Conservation (phyloP, 2,888 invertebrate species). For the Trichogramma evanescens region DNA sequence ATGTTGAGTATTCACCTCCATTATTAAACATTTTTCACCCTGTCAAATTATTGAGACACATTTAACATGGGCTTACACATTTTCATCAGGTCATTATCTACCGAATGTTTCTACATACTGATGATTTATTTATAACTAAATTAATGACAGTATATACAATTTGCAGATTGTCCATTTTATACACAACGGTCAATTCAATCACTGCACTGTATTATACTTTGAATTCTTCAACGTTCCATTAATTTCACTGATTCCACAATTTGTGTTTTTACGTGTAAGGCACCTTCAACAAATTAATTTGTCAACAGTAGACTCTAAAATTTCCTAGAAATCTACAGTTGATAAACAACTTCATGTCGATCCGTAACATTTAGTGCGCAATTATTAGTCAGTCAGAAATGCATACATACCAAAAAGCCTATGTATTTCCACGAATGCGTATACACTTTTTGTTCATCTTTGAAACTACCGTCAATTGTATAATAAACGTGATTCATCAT, state of each 20-base stretch:
- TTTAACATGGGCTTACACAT: slow-evolving; percentile 19
- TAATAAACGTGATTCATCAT: neutral
- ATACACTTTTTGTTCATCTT: slow-evolving; percentile 5
- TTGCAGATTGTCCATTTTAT: slow-evolving; percentile 37
- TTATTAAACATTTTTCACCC: slow-evolving; percentile 21
- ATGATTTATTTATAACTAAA: slow-evolving; percentile 23
- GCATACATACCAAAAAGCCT: slow-evolving; percentile 18
- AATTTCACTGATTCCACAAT: slow-evolving; percentile 12
- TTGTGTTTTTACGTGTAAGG: slow-evolving; percentile 42
- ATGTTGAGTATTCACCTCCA: slow-evolving; percentile 42
- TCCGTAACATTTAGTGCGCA: slow-evolving; percentile 4
- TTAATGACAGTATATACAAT: slow-evolving; percentile 38
- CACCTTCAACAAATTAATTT: slow-evolving; percentile 47
- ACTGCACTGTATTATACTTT: slow-evolving; percentile 35
- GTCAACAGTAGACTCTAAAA: slow-evolving; percentile 25
- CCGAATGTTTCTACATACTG: slow-evolving; percentile 30
- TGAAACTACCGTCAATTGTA: slow-evolving; percentile 9
- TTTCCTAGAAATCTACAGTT: slow-evolving; percentile 9
- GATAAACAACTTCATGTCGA: slow-evolving; percentile 6
- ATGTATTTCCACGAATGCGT: slow-evolving; percentile 18
- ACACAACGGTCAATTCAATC: slow-evolving; percentile 32
- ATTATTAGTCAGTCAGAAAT: slow-evolving; percentile 13
- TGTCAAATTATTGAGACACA: neutral
- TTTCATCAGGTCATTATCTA: slow-evolving; percentile 33
- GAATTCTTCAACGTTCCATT: slow-evolving; percentile 26